These are phyloP conservation scores for Todus mexicanus DNA, from an alignment of 2,797 vertebrate species.

Conservation along the genomic window DNA sequence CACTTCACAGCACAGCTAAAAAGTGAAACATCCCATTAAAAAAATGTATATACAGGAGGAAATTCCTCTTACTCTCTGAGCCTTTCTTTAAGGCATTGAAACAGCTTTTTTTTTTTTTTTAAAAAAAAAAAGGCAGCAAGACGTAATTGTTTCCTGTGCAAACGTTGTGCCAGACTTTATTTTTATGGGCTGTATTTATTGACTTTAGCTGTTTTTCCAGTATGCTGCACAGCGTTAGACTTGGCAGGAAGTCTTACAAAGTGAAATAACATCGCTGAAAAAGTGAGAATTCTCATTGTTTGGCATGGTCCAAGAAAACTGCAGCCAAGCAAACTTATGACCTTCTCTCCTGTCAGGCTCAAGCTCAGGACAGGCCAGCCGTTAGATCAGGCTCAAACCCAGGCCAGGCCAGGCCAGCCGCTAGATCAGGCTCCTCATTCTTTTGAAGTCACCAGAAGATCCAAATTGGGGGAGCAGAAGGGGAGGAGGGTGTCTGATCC, in stretches of 20 bases:
- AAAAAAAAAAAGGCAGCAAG: background rate
- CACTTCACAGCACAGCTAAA: background rate
- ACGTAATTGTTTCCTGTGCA: slow-evolving; percentile 55
- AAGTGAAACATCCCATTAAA: background rate
- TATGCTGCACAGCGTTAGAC: slow-evolving; percentile 29
- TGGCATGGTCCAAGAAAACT: slow-evolving; percentile 7
- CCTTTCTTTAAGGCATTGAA: slow-evolving; percentile 11
- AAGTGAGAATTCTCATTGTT: slow-evolving; percentile 59
- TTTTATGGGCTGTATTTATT: slow-evolving; percentile 65
- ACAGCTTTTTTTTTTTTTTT: too few species aligned
- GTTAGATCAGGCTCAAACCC: background rate
- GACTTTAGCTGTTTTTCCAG: slow-evolving; percentile 61
- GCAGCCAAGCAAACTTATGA: slow-evolving; percentile 50
- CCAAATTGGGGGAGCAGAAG: too few species aligned
- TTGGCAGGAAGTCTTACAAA: slow-evolving; percentile 45
- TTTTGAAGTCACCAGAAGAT: background rate
- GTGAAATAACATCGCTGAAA: slow-evolving; percentile 47
- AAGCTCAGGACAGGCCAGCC: background rate
- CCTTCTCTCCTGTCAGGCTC: slow-evolving; percentile 7
- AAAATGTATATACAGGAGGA: background rate
- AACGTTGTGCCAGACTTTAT: slow-evolving; percentile 33
- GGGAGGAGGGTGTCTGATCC: background rate
- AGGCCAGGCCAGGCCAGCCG: background rate
- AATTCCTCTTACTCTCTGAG: background rate
- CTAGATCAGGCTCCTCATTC: background rate